These are phyloP conservation scores for Tetranychus truncatus DNA, from an alignment of 2,888 invertebrate genomes.

Conservation along the genomic window DNA sequence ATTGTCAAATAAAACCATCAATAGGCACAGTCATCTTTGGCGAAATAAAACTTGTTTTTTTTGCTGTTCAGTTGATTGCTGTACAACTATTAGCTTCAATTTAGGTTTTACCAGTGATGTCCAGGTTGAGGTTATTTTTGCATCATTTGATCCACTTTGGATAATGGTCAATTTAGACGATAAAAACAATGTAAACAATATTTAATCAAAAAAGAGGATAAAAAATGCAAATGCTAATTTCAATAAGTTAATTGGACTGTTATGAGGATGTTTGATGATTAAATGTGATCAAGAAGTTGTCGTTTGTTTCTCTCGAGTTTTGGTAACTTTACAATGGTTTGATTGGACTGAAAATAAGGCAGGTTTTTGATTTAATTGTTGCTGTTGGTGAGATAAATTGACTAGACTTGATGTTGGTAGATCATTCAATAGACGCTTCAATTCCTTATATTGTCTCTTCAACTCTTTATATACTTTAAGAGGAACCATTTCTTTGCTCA, in stretches of 20 bases:
- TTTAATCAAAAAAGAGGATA: too few species aligned
- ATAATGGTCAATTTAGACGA: too few species aligned
- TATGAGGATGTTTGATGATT: not conserved
- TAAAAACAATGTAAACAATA: too few species aligned
- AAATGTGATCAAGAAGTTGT: not conserved
- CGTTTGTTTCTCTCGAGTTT: not conserved
- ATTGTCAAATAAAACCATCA: too few species aligned
- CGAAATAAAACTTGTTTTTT: too few species aligned
- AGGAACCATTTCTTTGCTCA: slow-evolving; percentile 9
- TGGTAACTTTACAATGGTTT: not conserved
- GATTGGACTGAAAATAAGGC: not conserved
- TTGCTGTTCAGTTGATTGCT: too few species aligned
- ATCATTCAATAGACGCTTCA: slow-evolving; percentile 8
- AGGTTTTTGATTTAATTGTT: not conserved
- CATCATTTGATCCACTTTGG: too few species aligned
- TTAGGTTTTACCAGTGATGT: too few species aligned
- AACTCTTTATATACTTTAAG: slow-evolving; percentile 9
- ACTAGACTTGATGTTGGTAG: not conserved
- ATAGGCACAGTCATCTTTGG: too few species aligned
- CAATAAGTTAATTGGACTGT: not conserved
- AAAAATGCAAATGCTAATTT: not conserved
- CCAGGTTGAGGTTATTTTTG: too few species aligned
- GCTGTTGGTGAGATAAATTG: not conserved
- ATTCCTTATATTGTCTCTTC: slow-evolving; percentile 12
- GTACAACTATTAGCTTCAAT: too few species aligned